A percentile compares a stretch with the other conserved stretches of the same genome.
phyloP scores from a whole-genome alignment of 2,888 invertebrate species.

The Troides oblongomaculatus region DNA sequence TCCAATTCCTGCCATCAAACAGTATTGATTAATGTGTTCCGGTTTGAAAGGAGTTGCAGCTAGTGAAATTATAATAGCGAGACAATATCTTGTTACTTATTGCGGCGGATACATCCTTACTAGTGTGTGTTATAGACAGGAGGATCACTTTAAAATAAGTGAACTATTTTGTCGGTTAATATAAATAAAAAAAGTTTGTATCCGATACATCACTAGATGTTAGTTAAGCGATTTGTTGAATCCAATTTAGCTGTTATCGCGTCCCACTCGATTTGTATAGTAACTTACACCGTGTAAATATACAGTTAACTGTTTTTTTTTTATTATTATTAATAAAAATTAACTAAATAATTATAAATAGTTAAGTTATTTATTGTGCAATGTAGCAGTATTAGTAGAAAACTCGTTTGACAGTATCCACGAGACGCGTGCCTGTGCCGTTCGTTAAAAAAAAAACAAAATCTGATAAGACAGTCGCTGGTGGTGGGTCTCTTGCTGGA shows the following conservation, averaged over 20 bases:
- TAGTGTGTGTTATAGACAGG: no score
- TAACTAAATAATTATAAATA: slow-evolving; percentile 45
- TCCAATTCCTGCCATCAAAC: no score
- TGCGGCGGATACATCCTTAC: no score
- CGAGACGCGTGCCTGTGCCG: slow-evolving; percentile 29
- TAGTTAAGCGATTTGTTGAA: slow-evolving; percentile 32
- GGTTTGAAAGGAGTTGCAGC: no score
- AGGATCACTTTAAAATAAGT: no score
- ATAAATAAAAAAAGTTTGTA: no score
- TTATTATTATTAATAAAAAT: no score
- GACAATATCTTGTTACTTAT: no score
- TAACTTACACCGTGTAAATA: slow-evolving; percentile 46
- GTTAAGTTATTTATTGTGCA: slow-evolving; percentile 79
- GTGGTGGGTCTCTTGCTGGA: no score
- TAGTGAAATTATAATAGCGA: no score
- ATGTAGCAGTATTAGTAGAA: slow-evolving; percentile 76
- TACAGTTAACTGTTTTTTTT: slow-evolving; percentile 33
- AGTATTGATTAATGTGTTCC: no score
- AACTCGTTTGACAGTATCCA: slow-evolving; percentile 51
- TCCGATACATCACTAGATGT: neutral
- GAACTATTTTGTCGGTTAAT: no score
- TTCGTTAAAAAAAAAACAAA: slow-evolving; percentile 25
- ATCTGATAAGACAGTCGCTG: slow-evolving; percentile 14
- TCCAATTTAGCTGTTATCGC: slow-evolving; percentile 42
- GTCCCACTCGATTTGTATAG: slow-evolving; percentile 63